Evolutionary conservation across 1,140 invertebrate species (phyloP), one percentile per base, ranked within the genome.

Genomic region (Drosophila tristis): DNA sequence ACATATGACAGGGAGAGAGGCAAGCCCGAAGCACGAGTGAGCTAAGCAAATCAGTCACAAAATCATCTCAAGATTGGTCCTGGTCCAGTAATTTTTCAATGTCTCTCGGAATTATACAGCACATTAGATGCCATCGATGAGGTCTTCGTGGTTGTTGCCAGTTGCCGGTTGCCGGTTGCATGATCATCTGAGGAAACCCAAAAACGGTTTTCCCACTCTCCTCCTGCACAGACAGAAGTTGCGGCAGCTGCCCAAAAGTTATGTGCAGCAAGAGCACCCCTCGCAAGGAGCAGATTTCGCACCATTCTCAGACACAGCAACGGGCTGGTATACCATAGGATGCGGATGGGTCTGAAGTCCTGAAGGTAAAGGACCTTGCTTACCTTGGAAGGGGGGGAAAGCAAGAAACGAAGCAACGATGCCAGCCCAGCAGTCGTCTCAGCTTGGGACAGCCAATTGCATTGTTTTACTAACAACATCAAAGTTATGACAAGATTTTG

Each of bases 401-500:
- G 45, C 9, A 31, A 50, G 54, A 13, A 25, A 70, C 44, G 44
- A 57, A 70, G 64, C 35, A 39, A 39, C 35, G 11, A 39, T 13
- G 26, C 26, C 26, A 29, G 26, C 63, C 9, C 26, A 47, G 25
- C 62, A 61, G 26, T 29, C 26, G 35, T 39, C 35, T 39, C 35
- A 1, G 35, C 35, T 39, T 39, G 35, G 61, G 59, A 72, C 49
- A 66, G 68, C 67, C 85, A 84, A 89, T 84, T 77, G 61, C 84
- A 62, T 89, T 89, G 84, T 89, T 89, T 89, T 89, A 90, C 85
- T 84, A 76, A 89, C 63, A 89, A 87, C 86, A 90, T 90, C 87
- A 90, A 90, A 90, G 87, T 90, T 90, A 90, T 90, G 87, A 90
- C 87, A 90, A 82, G 87, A 90, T 90, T 90, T 90, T 90, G 86